Percentiles rank a stretch among this genome's conserved stretches.
phyloP scores from a whole-genome alignment of 2,113 vertebrate genomes.

The Rana temporaria region DNA sequence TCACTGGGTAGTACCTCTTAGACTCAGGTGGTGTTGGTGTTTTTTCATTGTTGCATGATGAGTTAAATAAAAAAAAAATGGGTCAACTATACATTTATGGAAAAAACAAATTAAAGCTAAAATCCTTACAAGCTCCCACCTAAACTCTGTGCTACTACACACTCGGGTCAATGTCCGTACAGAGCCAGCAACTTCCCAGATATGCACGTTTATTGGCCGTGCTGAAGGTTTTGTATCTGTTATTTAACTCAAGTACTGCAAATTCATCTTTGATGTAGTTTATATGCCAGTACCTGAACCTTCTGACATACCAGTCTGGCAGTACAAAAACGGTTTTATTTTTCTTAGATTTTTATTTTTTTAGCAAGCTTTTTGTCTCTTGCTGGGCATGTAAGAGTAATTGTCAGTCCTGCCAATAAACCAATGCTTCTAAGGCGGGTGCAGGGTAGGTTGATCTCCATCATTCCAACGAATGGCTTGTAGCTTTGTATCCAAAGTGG shows the following conservation, averaged over 20 bases:
- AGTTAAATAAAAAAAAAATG: no score
- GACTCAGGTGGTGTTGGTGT: no score
- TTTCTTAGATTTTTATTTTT: conserved; percentile 71
- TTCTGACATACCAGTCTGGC: neutral
- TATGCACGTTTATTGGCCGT: no score
- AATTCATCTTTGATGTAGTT: neutral
- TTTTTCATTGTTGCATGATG: no score
- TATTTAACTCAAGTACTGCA: neutral
- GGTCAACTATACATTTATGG: no score
- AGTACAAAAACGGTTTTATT: conserved; percentile 59
- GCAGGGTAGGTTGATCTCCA: conserved; percentile 65
- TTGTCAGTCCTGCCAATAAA: conserved; percentile 73
- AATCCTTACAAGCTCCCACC: no score
- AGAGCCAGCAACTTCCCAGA: no score
- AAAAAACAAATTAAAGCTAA: no score
- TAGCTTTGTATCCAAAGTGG: conserved; percentile 63
- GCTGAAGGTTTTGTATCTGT: no score
- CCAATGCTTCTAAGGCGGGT: conserved; percentile 65
- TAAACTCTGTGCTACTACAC: no score
- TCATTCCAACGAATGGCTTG: conserved; percentile 60
- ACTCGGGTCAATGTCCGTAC: no score
- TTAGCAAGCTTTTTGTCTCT: conserved; percentile 78
- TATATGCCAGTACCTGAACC: conserved; percentile 36
- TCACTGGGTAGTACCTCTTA: no score
- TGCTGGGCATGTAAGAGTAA: conserved; percentile 71